Conservation (phyloP, 2,888 invertebrate species). For the Alentia gelatinosa region DNA sequence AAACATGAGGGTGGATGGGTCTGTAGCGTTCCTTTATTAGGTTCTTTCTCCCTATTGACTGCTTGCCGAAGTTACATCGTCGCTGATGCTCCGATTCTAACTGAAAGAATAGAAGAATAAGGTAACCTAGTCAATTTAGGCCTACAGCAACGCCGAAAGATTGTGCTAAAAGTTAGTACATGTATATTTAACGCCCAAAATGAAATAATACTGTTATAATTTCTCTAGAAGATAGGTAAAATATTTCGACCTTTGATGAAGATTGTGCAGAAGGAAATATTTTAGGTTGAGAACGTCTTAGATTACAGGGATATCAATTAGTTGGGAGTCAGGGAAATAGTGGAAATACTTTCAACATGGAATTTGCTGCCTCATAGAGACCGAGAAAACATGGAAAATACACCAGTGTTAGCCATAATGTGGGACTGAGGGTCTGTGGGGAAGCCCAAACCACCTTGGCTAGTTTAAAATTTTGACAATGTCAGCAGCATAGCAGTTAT, state of each 20-base stretch:
- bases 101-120: slow-evolving; percentile 6
- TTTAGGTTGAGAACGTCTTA: no score
- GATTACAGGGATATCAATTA: no score
- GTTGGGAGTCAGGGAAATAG: no score
- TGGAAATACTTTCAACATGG: no score
- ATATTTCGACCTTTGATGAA: background rate
- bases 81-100: slow-evolving; percentile 55
- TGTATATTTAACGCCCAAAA: background rate
- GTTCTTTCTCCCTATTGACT: slow-evolving; percentile 49
- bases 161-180: background rate
- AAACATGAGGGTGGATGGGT: slow-evolving; percentile 56
- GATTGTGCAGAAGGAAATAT: background rate
- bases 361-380: no score
- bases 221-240: background rate
- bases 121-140: background rate
- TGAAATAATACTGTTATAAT: background rate
- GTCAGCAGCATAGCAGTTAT: no score
- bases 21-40: slow-evolving; percentile 48
- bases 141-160: background rate
- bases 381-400: no score
- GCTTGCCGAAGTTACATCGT: background rate
- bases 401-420: no score
- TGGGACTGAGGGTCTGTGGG: no score
- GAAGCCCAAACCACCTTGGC: no score
- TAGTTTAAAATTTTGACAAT: no score